These are phyloP conservation scores for Rhea pennata DNA, from an alignment of 2,113 vertebrate genomes.

Conservation along the genomic window DNA sequence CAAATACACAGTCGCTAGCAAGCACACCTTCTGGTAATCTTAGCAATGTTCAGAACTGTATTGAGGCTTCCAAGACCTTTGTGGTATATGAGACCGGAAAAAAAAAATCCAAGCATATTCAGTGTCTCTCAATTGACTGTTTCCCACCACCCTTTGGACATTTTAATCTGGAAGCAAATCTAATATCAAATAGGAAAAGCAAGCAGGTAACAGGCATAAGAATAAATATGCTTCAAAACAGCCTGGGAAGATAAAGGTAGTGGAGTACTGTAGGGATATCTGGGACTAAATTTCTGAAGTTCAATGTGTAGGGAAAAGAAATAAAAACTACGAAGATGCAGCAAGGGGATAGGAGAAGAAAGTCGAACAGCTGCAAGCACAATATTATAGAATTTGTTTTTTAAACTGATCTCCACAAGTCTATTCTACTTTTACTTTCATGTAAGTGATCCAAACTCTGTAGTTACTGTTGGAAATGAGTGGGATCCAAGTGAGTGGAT, in stretches of 20 bases:
- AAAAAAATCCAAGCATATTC: background rate
- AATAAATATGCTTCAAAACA: background rate
- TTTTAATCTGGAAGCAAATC: background rate
- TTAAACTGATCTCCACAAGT: background rate
- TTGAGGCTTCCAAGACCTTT: background rate
- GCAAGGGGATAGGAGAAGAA: background rate
- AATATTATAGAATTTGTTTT: background rate
- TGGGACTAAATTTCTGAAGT: background rate
- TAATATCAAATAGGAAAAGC: background rate
- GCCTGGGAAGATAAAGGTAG: background rate
- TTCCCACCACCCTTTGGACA: background rate
- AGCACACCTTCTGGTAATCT: background rate
- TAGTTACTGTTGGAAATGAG: background rate
- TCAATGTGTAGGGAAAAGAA: background rate
- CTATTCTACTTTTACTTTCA: background rate
- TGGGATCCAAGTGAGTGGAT: background rate
- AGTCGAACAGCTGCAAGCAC: slow-evolving; percentile 7
- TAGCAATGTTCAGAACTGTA: background rate
- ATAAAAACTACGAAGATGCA: background rate
- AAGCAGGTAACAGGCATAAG: background rate
- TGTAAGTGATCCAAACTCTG: background rate
- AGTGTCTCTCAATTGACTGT: background rate
- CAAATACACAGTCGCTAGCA: background rate
- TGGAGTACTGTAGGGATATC: background rate
- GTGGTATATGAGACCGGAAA: background rate